Base-by-base conservation (phyloP, 2,888 invertebrate species). In the Gymnocheta viridis region DNA sequence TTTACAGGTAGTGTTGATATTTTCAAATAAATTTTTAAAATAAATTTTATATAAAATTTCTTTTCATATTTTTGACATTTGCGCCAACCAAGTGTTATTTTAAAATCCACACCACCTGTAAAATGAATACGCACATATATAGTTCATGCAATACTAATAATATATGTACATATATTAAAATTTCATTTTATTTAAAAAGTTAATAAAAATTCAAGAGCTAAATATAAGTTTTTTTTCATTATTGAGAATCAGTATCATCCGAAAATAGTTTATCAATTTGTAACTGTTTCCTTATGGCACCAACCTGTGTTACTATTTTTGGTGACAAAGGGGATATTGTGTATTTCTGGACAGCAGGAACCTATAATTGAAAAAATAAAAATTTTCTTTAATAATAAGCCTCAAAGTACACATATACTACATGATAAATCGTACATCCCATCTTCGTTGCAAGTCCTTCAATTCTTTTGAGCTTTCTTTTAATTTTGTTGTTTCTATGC, bases 241-340 rank as follows among this genome's bases (percentile, higher is more conserved):
- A n/a, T 38, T 67, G 41, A 22, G 47, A 73, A 41, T 84, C 73
- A 14, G 54, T 17, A 38, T 84, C 78, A 19, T 95, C 94, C 85
- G 94, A 90, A 86, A 93, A 93, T 80, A 95, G 88, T 88, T 95
- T 94, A 79, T 95, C 95, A 54, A 94, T 91, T 86, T 95, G 95
- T 87, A 95, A 88, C 87, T 95, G 95, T 86, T 94, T 92, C 49
- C 95, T 90, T 77, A 95, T 95, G 14, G 95, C 95, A 0, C 95
- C 95, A 44, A 95, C 90, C 88, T 95, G 95, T 0, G 95, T 95
- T 83, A 95, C 87, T 80, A 95, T 94, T 72, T 94, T 89, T 2
- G 91, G 91, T 9, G 90, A 90, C 58, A 86, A 87, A 1, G 87
- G 85, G 19, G 91, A 90, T 64, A 91, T 87, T 0, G 88, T 89